Evolutionary conservation across 2,797 vertebrate genomes (phyloP).

Genomic region (Mormyrus hasselquistii): DNA sequence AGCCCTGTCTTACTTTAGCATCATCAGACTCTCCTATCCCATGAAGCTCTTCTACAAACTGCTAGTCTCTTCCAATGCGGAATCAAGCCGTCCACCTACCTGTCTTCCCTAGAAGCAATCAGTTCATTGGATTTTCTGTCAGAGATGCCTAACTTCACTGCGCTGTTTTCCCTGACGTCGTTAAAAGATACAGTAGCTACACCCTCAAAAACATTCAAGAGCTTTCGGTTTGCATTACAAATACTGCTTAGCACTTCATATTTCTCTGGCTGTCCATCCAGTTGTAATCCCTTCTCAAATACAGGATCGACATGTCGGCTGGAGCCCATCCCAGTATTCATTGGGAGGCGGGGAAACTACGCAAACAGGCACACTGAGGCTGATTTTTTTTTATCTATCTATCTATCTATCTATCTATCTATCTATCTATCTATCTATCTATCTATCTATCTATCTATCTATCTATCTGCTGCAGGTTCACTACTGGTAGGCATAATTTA

Average conservation of each 20-base stretch:
- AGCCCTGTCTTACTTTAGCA: not conserved
- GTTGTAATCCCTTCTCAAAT: not conserved
- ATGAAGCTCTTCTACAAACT: not conserved
- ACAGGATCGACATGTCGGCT: not conserved
- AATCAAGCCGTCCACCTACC: not conserved
- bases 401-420: not conserved
- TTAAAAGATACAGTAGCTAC: not conserved
- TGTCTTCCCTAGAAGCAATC: not conserved
- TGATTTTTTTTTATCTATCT: not conserved
- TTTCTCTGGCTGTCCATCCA: not conserved
- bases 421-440: not conserved
- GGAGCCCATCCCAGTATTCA: not conserved
- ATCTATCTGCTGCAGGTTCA: not conserved
- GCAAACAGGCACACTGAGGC: not conserved
- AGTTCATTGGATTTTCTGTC: not conserved
- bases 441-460: not conserved
- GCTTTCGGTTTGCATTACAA: not conserved
- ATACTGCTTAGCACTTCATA: not conserved
- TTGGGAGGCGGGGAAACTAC: not conserved
- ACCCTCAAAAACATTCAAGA: not conserved
- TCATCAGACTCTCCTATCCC: not conserved
- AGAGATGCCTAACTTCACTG: not conserved
- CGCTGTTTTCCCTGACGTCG: not conserved
- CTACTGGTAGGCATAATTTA: not conserved
- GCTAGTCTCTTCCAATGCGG: not conserved